These are phyloP conservation scores for Monodelphis domestica DNA, from an alignment of 2,797 vertebrate genomes.

Conservation along the genomic window DNA sequence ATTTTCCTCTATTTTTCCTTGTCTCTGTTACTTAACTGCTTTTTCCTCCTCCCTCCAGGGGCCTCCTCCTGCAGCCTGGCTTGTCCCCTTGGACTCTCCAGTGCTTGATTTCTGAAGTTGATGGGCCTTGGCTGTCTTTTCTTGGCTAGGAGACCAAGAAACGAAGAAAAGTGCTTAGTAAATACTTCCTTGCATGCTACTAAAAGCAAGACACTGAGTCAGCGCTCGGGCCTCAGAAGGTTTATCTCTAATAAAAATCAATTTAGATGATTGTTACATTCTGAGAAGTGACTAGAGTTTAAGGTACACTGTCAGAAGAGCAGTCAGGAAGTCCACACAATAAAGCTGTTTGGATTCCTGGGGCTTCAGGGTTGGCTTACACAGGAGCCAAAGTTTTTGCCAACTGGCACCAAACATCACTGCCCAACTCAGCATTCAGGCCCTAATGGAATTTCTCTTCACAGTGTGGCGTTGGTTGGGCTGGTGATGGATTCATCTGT, in stretches of 20 bases:
- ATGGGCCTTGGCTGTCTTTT: constrained; percentile 21
- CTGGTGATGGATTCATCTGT: constrained; percentile 96
- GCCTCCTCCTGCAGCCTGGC: not conserved
- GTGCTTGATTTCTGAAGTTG: not conserved
- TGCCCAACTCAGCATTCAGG: not conserved
- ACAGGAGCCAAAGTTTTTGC: not conserved
- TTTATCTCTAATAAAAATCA: not conserved
- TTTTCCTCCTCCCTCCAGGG: rapidly evolving
- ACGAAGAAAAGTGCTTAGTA: not conserved
- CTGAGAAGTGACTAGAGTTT: not conserved
- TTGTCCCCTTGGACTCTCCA: not conserved
- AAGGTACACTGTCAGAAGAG: not conserved
- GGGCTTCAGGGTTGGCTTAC: not conserved
- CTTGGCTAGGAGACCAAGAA: not conserved
- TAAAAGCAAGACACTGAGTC: not conserved
- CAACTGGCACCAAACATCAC: not conserved
- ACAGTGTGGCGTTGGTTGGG: constrained; percentile 98
- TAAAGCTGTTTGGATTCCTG: not conserved
- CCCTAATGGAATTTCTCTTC: constrained; percentile 66
- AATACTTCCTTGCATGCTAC: not conserved
- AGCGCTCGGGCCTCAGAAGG: not conserved
- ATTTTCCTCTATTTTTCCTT: not conserved
- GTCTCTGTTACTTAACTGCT: not conserved
- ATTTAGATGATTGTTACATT: not conserved
- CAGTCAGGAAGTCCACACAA: not conserved